Base-by-base conservation (phyloP, 2,888 invertebrate species). In the Lampropteryx suffumata region DNA sequence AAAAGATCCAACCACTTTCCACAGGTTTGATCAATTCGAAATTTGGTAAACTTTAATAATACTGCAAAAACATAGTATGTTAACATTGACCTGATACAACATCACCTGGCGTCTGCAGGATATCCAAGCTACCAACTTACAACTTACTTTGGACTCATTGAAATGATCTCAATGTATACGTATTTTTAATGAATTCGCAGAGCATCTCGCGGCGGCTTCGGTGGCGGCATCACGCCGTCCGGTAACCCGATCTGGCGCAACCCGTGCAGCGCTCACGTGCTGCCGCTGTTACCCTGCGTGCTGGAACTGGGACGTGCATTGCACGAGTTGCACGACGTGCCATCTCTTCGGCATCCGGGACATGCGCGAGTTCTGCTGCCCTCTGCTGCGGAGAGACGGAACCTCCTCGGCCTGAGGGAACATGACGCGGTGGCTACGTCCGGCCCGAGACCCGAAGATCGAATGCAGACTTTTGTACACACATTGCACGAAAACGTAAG, bases 221-320 rank as follows among this genome's bases (percentile, higher is more conserved):
- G 97, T 27, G 94, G 94, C 3, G 94, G 94, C 24, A 91, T 94
- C 54, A 94, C 95, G 0, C 92, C 95, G 62, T 91, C 94, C 41
- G 96, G 96, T 10, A 94, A 95, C 84, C 95, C 95, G 0, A 92
- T 96, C 2, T 95, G 95, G 84, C 93, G 97, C 55, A 98, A 97
- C 91, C 98, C 98, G 12, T 96, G 96, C 46, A 94, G 95, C 0
- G 92, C 94, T 12, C 96, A 97, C 79, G 93, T 97, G 59, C 92
- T 96, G 59, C 95, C 96, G 0, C 87, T 97, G 49, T 84, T 98
- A 60, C 95, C 96, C 7, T 94, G 95, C 61, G 92, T 97, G 30
- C 92, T 98, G 33, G 92, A 94, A 0, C 89, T 98, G n/a, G 91
- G 95, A 50, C 93, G 95, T 59, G 93, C 95, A 17, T 92, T 97